Evolutionary conservation across 2,888 invertebrate genomes (phyloP), one percentile per base, ranked within the genome.

Genomic region (Calliphora vomitoria): DNA sequence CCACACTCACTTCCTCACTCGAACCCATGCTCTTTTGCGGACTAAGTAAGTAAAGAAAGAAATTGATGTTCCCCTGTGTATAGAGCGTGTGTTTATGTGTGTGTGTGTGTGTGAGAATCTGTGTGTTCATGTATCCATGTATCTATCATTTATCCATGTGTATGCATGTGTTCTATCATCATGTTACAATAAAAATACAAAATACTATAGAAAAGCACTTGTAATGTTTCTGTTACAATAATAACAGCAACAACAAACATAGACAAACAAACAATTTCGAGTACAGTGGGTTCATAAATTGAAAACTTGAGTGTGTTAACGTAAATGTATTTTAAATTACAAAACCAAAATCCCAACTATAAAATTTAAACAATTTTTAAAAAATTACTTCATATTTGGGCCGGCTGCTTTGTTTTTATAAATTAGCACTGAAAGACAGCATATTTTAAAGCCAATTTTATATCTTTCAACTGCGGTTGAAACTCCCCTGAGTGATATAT

Each of bases 151-250:
- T 41, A 72, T 64, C 1, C 25, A 72, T 64, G 71, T 38, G 60
- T 80, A 50, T 31, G 72, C 62, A 64, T 41, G 72, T 64, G 55
- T 82, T 62, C 47, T 47, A 68, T 69, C 69, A 72, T 81, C 64
- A 81, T 81, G 71, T 81, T 72, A 44, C 58, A 81, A 64, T 64
- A 64, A 72, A 72, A 55, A 41, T n/a, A n/a, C 58, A 31, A 60
- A 74, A 62, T 25, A 60, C 35, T 58, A 8, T 69, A 47, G 38
- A 68, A 78, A 60, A 60, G 68, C 68, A 74, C 66, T 79, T 84
- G 79, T 72, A 66, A 72, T 55, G 72, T 79, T 79, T 72, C 78
- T 71, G 31, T 66, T 15, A 58, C 5, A n/a, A 18, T 10, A 64
- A 60, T 13, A 60, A 60, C 6, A 15, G 31, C 64, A 62, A 72